phyloP scores from a whole-genome alignment of 2,888 invertebrate species.

The Oxyteleia sp. region DNA sequence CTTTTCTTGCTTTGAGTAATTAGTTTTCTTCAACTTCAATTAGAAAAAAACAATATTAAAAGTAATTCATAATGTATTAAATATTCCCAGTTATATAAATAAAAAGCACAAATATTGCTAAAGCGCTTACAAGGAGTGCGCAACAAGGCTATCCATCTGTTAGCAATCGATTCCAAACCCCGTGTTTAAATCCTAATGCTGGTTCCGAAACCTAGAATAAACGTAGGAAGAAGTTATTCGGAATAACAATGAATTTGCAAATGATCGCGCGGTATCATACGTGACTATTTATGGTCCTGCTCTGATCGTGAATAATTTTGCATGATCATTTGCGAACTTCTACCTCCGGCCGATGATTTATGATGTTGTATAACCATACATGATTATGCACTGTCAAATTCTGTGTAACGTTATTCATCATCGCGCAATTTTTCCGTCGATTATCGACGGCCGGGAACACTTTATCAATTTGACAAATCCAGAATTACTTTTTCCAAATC shows the following conservation, averaged over 20 bases:
- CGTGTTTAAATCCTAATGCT: neutral
- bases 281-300: constrained; percentile 28
- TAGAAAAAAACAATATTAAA: too few relatives aligned
- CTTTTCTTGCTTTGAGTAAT: too few relatives aligned
- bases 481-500: neutral
- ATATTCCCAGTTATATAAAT: too few relatives aligned
- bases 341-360: constrained; percentile 26
- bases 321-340: constrained; percentile 35
- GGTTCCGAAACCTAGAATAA: constrained; percentile 4
- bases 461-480: constrained; percentile 8
- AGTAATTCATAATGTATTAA: too few relatives aligned
- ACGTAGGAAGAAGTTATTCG: constrained; percentile 22
- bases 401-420: constrained; percentile 18
- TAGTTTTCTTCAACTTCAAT: too few relatives aligned
- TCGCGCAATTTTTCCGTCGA: constrained; percentile 13
- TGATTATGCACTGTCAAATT: constrained; percentile 42
- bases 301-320: constrained; percentile 47
- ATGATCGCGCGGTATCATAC: constrained; percentile 17
- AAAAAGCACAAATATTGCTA: too few relatives aligned
- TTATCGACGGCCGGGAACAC: neutral
- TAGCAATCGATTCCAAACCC: neutral
- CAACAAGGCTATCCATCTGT: too few relatives aligned
- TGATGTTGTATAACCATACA: constrained; percentile 15
- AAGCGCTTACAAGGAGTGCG: neutral
- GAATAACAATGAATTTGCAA: constrained; percentile 33